Evolutionary conservation across 2,888 invertebrate genomes (phyloP).

Genomic region (Hipparchia semele): DNA sequence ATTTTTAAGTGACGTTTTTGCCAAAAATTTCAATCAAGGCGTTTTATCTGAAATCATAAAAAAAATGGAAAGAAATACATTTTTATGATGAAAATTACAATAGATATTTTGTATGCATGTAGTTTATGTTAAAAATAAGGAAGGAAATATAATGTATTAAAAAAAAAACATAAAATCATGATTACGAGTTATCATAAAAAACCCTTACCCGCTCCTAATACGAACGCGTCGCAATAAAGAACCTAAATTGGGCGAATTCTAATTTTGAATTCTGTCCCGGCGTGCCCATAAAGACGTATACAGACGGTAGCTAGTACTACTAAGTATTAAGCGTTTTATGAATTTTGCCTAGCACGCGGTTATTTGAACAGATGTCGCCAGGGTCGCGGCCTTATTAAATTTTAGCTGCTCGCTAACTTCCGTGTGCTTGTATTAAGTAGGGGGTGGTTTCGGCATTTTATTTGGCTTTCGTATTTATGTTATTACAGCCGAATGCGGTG

Average conservation of each 20-base stretch:
- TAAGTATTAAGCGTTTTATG: conserved; percentile 51
- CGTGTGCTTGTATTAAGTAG: conserved; percentile 41
- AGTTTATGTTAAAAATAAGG: no score
- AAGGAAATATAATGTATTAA: neutral
- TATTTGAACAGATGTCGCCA: conserved; percentile 47
- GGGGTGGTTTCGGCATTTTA: conserved; percentile 34
- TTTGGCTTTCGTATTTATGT: conserved; percentile 26
- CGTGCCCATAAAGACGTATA: conserved; percentile 49
- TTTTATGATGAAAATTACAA: no score
- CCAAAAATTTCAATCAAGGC: no score
- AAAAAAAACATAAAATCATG: conserved; percentile 4
- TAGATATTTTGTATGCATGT: no score
- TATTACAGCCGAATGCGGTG: conserved; percentile 13
- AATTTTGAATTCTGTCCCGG: conserved; percentile 52
- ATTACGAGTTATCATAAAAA: conserved; percentile 25
- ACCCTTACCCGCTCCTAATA: conserved; percentile 25
- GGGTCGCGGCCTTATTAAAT: conserved; percentile 47
- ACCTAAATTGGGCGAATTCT: conserved; percentile 48
- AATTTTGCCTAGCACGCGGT: conserved; percentile 47
- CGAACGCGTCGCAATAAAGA: conserved; percentile 39
- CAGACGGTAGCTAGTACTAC: conserved; percentile 43
- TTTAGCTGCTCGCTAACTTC: conserved; percentile 44
- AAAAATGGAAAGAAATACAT: no score
- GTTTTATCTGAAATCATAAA: no score
- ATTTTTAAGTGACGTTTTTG: no score